Percentiles rank a stretch among this genome's conserved stretches.
Conservation (phyloP, 2,113 vertebrate genomes). For the Erythrocercus mccallii region DNA sequence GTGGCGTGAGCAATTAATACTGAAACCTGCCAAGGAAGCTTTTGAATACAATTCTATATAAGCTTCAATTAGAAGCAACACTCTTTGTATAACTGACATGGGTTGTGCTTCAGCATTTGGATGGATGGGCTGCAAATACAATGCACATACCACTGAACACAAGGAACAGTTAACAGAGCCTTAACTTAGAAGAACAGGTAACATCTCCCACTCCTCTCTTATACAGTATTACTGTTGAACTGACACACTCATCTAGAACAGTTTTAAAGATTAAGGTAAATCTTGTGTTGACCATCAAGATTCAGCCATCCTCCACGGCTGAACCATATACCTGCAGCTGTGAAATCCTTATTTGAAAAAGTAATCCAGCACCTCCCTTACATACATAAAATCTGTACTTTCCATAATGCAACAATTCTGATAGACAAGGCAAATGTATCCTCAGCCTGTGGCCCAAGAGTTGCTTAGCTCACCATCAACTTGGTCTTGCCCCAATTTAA, state of each 20-base stretch:
- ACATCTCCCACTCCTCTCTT: neutral
- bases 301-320: neutral
- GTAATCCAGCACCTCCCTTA: neutral
- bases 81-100: neutral
- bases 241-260: neutral
- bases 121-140: neutral
- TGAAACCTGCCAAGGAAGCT: neutral
- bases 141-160: neutral
- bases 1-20: neutral
- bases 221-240: neutral
- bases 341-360: neutral
- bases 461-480: neutral
- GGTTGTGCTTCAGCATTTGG: neutral
- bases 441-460: neutral
- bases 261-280: neutral
- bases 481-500: neutral
- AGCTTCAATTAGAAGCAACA: neutral
- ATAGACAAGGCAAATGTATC: rapidly evolving
- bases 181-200: neutral
- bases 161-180: neutral
- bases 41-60: neutral
- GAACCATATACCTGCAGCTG: neutral
- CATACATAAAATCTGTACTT: neutral
- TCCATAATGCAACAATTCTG: neutral
- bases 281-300: neutral